A percentile compares a stretch with the other conserved stretches of the same genome.
Evolutionary conservation across 2,113 vertebrate genomes (phyloP).

Genomic region (Kryptolebias marmoratus): DNA sequence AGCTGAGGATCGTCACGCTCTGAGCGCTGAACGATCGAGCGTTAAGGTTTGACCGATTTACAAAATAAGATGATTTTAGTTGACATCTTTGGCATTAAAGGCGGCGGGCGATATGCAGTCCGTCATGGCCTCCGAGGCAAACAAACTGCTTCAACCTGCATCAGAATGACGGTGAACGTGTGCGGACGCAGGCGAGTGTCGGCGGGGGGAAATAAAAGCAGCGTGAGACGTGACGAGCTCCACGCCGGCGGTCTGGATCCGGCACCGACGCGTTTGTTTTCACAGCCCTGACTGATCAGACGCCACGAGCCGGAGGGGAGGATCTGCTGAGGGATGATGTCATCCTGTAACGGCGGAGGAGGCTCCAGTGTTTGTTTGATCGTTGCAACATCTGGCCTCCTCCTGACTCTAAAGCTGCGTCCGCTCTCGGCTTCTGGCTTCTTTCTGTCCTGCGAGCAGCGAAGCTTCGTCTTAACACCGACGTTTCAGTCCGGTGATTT

Average conservation of each 20-base stretch:
- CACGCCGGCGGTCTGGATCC: conserved; percentile 6
- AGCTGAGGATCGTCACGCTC: too few species aligned
- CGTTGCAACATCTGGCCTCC: conserved; percentile 63
- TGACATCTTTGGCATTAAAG: too few species aligned
- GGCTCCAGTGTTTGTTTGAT: conserved; percentile 26
- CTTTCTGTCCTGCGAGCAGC: background rate
- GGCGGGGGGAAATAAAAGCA: background rate
- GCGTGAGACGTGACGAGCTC: conserved; percentile 1
- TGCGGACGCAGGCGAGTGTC: background rate
- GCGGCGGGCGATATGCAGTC: too few species aligned
- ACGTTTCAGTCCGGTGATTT: background rate
- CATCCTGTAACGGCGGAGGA: conserved; percentile 57
- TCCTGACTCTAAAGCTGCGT: conserved; percentile 30
- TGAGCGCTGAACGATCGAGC: too few species aligned
- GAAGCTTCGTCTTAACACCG: background rate
- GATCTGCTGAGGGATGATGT: conserved; percentile 55
- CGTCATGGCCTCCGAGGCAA: background rate
- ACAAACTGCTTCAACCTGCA: background rate
- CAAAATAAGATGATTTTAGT: conserved; percentile 20
- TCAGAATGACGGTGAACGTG: conserved; percentile 3
- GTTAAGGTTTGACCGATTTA: too few species aligned
- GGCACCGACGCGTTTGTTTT: conserved; percentile 15
- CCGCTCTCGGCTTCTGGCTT: conserved; percentile 19
- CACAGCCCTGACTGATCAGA: conserved; percentile 31
- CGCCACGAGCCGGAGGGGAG: conserved; percentile 32